phyloP scores from a whole-genome alignment of 64 coral and sea anemone genomes.

The Cladopsammia gracilis region DNA sequence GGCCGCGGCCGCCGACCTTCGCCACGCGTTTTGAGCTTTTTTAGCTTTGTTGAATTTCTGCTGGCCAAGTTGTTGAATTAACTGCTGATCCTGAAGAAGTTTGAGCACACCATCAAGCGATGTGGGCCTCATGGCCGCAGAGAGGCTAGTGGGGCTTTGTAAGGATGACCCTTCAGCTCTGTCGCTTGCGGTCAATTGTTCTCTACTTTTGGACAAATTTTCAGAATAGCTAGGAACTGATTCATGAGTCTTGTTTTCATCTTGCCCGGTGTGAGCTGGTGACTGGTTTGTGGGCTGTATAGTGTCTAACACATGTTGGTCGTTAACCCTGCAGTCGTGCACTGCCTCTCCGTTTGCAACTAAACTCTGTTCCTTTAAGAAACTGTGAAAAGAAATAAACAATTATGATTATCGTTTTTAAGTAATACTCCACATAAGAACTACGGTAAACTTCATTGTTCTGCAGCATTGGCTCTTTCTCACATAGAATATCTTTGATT shows the following conservation, averaged over 20 bases:
- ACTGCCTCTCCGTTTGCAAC: background rate
- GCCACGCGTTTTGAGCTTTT: conserved; percentile 77
- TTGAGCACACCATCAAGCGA: conserved; percentile 84
- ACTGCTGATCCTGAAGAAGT: conserved; percentile 88
- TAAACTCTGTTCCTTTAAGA: background rate
- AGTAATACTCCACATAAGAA: too few relatives aligned
- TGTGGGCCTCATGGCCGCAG: conserved; percentile 42
- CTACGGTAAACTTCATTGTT: too few relatives aligned
- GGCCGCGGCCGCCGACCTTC: conserved; percentile 79
- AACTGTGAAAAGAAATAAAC: background rate
- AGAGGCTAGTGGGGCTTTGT: background rate
- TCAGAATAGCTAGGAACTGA: background rate
- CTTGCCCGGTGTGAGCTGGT: background rate
- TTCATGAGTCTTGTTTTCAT: background rate
- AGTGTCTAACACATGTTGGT: background rate
- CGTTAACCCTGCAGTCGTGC: background rate
- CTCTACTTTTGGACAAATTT: conserved; percentile 5
- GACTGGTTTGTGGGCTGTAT: background rate
- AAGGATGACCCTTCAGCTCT: background rate
- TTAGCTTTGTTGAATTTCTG: conserved; percentile 65
- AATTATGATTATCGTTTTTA: background rate
- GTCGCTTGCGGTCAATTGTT: background rate
- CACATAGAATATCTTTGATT: too few relatives aligned
- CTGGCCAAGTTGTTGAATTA: conserved; percentile 79
- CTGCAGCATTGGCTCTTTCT: too few relatives aligned